Conservation (phyloP, 1,140 invertebrate species). For the Trachymyrmex septentrionalis region DNA sequence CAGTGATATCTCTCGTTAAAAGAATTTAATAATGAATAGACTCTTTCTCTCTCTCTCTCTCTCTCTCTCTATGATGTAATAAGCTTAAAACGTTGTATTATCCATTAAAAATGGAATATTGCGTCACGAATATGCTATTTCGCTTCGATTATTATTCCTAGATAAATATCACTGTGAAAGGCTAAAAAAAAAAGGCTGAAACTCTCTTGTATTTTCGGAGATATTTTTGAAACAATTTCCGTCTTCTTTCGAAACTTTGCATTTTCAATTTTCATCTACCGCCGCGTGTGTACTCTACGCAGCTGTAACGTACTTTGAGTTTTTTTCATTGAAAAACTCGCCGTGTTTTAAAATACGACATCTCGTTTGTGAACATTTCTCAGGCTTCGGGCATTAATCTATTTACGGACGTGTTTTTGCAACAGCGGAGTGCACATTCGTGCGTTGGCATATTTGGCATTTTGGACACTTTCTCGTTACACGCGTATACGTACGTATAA, state of each 20-base stretch:
- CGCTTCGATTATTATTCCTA: not conserved
- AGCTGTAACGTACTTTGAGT: not conserved
- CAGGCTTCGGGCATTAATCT: not conserved
- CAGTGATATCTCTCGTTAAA: constrained; percentile 4
- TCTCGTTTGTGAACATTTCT: constrained; percentile 18
- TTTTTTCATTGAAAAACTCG: not conserved
- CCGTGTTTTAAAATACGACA: not conserved
- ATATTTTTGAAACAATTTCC: not conserved
- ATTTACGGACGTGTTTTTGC: constrained; percentile 22
- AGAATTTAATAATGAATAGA: constrained; percentile 39
- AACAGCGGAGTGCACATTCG: not conserved
- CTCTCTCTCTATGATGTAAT: not conserved
- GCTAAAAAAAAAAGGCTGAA: not conserved
- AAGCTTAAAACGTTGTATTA: not conserved
- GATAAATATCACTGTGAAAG: too few relatives aligned
- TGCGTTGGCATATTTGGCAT: constrained; percentile 29
- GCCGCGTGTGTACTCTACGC: not conserved
- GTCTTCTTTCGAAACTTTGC: not conserved
- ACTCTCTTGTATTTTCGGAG: not conserved
- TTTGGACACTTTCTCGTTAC: constrained; percentile 35
- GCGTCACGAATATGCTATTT: not conserved
- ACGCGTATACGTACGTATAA: not conserved
- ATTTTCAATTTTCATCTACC: not conserved
- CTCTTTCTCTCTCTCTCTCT: too few relatives aligned
- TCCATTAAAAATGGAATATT: not conserved